Percentiles rank a stretch among this genome's conserved stretches.
These are phyloP conservation scores for Maccullochella peelii DNA, from an alignment of 2,113 vertebrate species.

Conservation along the genomic window DNA sequence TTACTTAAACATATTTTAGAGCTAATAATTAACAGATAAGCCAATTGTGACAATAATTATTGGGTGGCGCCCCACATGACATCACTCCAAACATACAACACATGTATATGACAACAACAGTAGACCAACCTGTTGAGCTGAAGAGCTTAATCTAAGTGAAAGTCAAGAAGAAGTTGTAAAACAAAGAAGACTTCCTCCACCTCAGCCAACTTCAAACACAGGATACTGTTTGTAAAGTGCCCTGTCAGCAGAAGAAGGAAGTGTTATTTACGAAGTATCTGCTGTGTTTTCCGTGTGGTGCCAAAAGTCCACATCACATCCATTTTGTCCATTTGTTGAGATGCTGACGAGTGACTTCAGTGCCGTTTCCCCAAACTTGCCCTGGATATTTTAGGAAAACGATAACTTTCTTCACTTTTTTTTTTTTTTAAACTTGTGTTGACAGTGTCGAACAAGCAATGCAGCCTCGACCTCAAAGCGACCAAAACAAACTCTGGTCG, in stretches of 20 bases:
- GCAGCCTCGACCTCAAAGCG: not conserved
- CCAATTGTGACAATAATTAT: not conserved
- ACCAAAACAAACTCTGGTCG: not conserved
- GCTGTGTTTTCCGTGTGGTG: conserved; percentile 11
- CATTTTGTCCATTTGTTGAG: conserved; percentile 53
- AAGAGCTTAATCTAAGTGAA: not conserved
- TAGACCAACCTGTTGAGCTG: conserved; percentile 69
- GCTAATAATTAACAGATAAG: not conserved
- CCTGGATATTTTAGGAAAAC: not conserved
- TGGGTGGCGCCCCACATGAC: not conserved
- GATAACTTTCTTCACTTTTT: not conserved
- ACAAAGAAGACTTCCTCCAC: conserved; percentile 35
- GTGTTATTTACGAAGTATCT: conserved; percentile 63
- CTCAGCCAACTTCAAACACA: conserved; percentile 34
- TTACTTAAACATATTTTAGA: not conserved
- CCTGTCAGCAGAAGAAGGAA: conserved; percentile 47
- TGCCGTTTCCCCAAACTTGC: not conserved
- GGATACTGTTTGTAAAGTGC: conserved; percentile 33
- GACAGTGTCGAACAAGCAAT: not conserved
- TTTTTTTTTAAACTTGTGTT: conserved; percentile 2
- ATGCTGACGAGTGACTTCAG: too few species aligned
- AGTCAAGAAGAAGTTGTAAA: conserved; percentile 11
- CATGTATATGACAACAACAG: not conserved
- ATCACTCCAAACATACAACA: not conserved
- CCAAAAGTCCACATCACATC: conserved; percentile 62